A percentile compares a stretch with the other conserved stretches of the same genome.
Conservation (phyloP, 1,140 invertebrate genomes). For the Drosophila kohkoa region DNA sequence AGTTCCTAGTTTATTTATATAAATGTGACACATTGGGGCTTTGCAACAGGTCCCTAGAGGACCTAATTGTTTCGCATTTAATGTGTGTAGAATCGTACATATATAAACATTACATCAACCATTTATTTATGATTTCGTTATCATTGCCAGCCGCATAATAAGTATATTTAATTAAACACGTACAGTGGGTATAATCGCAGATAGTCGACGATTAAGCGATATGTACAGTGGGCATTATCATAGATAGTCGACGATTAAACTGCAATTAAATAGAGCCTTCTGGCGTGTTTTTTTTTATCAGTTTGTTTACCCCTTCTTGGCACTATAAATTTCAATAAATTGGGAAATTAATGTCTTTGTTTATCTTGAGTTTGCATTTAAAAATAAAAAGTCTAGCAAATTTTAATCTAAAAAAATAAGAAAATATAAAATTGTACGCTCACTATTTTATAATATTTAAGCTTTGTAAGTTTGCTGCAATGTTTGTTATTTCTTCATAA, state of each 20-base stretch:
- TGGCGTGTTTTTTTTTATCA: conserved; percentile 6
- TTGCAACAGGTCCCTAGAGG: neutral
- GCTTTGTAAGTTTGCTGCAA: neutral
- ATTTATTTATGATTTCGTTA: conserved; percentile 23
- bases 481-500: neutral
- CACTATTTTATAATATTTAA: no score
- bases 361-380: neutral
- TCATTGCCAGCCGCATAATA: conserved; percentile 15
- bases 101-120: conserved; percentile 34
- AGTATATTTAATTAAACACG: conserved; percentile 39
- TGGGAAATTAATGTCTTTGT: neutral
- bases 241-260: conserved; percentile 5
- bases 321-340: conserved; percentile 2
- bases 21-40: neutral
- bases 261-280: neutral
- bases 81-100: neutral
- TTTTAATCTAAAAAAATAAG: neutral
- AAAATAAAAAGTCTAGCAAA: neutral
- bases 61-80: conserved; percentile 1
- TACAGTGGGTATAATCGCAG: neutral
- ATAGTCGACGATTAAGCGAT: neutral
- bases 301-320: conserved; percentile 2
- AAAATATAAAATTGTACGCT: neutral
- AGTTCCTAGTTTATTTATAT: neutral
- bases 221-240: neutral